phyloP scores from a whole-genome alignment of 1,140 invertebrate species.

The Chlorops oryzae region DNA sequence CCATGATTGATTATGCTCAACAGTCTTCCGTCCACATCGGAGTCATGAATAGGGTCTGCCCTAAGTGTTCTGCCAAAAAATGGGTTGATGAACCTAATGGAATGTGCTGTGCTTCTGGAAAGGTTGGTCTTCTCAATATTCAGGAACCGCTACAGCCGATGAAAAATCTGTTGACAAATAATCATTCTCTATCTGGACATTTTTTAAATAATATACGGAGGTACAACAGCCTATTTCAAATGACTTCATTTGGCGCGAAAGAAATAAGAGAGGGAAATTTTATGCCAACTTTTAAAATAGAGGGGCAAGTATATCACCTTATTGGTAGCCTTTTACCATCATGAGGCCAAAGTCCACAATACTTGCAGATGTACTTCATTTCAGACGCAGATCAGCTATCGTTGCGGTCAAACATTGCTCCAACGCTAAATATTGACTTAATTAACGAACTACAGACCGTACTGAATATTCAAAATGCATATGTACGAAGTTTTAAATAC shows the following conservation, averaged over 20 bases:
- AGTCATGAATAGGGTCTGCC: conserved; percentile 28
- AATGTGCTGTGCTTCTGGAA: conserved; percentile 25
- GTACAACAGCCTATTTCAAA: no score
- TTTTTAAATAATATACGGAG: conserved; percentile 24
- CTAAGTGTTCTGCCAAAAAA: conserved; percentile 30
- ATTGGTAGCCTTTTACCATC: conserved; percentile 19
- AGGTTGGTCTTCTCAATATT: conserved; percentile 22
- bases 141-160: neutral
- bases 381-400: conserved; percentile 7
- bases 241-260: no score
- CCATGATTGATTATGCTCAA: conserved; percentile 27
- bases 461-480: neutral
- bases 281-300: no score
- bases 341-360: conserved; percentile 19
- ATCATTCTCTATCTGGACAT: conserved; percentile 19
- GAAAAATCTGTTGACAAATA: conserved; percentile 15
- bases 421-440: conserved; percentile 27
- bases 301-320: conserved; percentile 16
- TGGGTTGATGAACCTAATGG: conserved; percentile 27
- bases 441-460: conserved; percentile 23
- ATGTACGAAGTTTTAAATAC: conserved; percentile 30
- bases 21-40: conserved; percentile 24
- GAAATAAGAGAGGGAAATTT: no score
- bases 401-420: conserved; percentile 21
- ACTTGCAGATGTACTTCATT: conserved; percentile 7